Base-by-base conservation (phyloP, 1,140 invertebrate species). In the Monomorium pharaonis region DNA sequence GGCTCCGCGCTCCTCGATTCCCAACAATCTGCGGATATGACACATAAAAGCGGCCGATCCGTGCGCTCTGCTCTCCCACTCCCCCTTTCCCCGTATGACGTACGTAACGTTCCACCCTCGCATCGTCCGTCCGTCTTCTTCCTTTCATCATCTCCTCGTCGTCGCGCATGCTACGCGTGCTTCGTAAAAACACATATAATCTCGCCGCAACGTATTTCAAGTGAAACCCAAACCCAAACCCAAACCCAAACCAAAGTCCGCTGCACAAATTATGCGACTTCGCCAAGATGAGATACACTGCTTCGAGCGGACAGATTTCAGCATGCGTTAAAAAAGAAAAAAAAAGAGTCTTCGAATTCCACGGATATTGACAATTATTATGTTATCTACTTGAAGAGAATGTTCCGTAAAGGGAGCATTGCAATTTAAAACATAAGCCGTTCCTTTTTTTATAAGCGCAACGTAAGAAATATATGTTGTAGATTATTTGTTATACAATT, bases 11-110 rank as follows among this genome's bases (percentile, higher is more conserved):
- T 65, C 30, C 14, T n/a, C 27, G 27, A 18, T 27, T 33, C 27
- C 33, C 42, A 24, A 58, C 33, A 65, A 58, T 30, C 24, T 42
- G 33, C 65, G 49, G 21, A 65, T 78, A 51, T 49, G 75, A 70
- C 62, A 81, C 47, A 58, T 85, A 60, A 78, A 87, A 78, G 65
- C 42, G n/a, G 33, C 24, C 69, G 58, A 49, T 69, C n/a, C 54
- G 24, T 18, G 16, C 16, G n/a, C n/a, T n/a, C n/a, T n/a, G n/a
- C n/a, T n/a, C n/a, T n/a, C n/a, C n/a, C n/a, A n/a, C n/a, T n/a
- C n/a, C n/a, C n/a, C n/a, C n/a, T n/a, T n/a, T n/a, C n/a, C n/a
- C n/a, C n/a, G n/a, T n/a, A n/a, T n/a, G n/a, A n/a, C 1, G 58
- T 33, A 33, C 9, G n/a, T n/a, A 14, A 30, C 9, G n/a, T 30